phyloP scores from a whole-genome alignment of 2,888 invertebrate species.

The Hymenopus coronatus region DNA sequence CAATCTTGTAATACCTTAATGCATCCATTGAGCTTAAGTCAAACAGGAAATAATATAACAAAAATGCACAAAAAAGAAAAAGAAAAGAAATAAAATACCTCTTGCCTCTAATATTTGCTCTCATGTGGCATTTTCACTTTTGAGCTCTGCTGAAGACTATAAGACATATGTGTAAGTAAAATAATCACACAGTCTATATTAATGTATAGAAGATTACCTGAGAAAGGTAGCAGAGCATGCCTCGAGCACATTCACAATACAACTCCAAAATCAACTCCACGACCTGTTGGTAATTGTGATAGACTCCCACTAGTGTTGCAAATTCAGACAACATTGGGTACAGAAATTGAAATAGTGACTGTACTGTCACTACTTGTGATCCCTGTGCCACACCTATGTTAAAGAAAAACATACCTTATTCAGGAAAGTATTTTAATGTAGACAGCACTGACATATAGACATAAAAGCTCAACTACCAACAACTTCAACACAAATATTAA shows the following conservation, averaged over 20 bases:
- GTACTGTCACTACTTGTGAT: constrained; percentile 50
- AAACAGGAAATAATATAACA: no score
- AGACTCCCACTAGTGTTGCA: constrained; percentile 67
- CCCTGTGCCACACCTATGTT: constrained; percentile 63
- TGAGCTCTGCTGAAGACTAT: no score
- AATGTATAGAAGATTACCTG: constrained; percentile 39
- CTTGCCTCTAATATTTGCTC: no score
- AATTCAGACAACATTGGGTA: constrained; percentile 64
- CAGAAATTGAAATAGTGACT: constrained; percentile 58
- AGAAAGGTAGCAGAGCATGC: constrained; percentile 63
- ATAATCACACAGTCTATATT: not conserved
- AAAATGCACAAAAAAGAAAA: no score
- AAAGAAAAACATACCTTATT: constrained; percentile 31
- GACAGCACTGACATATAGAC: no score
- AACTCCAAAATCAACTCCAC: constrained; percentile 73
- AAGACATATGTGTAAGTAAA: no score
- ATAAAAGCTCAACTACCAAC: no score
- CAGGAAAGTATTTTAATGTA: not conserved
- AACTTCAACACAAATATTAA: not conserved
- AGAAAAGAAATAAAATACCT: no score
- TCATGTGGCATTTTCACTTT: no score
- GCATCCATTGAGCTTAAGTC: no score
- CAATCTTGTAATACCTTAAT: no score
- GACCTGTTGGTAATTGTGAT: constrained; percentile 76
- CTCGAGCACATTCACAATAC: constrained; percentile 67